These are phyloP conservation scores for Pseudobourletiella spinata DNA, from an alignment of 1,140 invertebrate species.

Conservation along the genomic window DNA sequence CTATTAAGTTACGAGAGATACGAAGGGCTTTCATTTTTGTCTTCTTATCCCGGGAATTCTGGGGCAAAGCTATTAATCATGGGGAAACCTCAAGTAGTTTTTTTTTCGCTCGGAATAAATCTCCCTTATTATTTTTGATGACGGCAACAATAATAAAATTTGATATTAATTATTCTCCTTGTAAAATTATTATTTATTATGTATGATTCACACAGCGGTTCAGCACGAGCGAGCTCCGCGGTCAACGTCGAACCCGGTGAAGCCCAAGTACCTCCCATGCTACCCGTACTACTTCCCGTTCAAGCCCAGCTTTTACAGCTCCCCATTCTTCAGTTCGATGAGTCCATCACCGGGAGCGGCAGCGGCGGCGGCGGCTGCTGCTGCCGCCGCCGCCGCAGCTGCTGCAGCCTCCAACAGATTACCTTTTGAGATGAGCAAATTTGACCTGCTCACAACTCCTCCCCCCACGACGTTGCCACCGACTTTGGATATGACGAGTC, in stretches of 20 bases:
- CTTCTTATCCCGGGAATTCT: background rate
- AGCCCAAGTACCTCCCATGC: slow-evolving; percentile 35
- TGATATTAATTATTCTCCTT: background rate
- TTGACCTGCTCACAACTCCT: background rate
- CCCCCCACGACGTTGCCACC: background rate
- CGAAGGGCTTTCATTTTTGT: background rate
- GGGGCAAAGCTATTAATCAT: background rate
- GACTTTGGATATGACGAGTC: too few relatives aligned
- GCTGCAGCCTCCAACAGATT: slow-evolving; percentile 11
- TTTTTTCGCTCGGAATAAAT: too few relatives aligned
- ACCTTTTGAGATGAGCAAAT: slow-evolving; percentile 9
- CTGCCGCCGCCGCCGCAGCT: slow-evolving; percentile 15
- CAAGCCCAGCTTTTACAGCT: slow-evolving; percentile 35
- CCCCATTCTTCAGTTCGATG: slow-evolving; percentile 31
- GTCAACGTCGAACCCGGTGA: slow-evolving; percentile 31
- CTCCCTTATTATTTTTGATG: background rate
- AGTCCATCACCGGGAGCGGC: too few relatives aligned
- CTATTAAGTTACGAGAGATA: background rate
- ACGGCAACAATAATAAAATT: background rate
- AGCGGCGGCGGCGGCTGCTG: slow-evolving; percentile 17
- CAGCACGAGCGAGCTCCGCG: slow-evolving; percentile 79
- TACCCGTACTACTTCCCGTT: slow-evolving; percentile 37
- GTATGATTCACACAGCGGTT: slow-evolving; percentile 55
- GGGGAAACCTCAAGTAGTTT: background rate
- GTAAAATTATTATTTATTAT: background rate